Conservation (phyloP, 1,140 invertebrate genomes). For the Protaetia brevitarsis region DNA sequence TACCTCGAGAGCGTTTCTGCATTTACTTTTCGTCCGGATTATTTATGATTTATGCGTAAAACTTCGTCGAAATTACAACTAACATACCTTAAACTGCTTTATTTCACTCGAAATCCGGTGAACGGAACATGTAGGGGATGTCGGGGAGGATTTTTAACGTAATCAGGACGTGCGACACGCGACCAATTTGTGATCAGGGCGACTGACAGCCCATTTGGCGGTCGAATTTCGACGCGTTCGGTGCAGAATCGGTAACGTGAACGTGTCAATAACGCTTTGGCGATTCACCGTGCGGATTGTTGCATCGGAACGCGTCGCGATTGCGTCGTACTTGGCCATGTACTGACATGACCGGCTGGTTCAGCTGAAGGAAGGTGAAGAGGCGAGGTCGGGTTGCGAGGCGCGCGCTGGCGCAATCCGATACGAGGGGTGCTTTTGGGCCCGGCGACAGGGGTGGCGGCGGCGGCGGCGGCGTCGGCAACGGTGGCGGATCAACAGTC, state of each 20-base stretch:
- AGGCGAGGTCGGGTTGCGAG: constrained; percentile 5
- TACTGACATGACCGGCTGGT: constrained; percentile 12
- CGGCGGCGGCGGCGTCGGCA: no score
- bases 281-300: background rate
- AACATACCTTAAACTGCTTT: no score
- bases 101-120: no score
- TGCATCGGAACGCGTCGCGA: background rate
- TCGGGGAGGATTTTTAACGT: no score
- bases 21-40: no score
- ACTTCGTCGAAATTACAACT: no score
- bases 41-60: no score
- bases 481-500: constrained; percentile 7
- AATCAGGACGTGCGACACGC: no score
- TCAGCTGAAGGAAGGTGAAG: constrained; percentile 2
- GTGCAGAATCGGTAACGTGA: background rate
- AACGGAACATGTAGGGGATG: no score
- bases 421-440: background rate
- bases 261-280: background rate
- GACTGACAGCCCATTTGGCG: no score
- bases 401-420: background rate
- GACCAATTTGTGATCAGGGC: no score
- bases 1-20: no score
- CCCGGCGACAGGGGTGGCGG: constrained; percentile 7
- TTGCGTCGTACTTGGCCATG: constrained; percentile 9
- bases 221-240: background rate